Evolutionary conservation across 2,797 vertebrate genomes (phyloP), one percentile per base, ranked within the genome.

Genomic region (Cryptoprocta ferox): DNA sequence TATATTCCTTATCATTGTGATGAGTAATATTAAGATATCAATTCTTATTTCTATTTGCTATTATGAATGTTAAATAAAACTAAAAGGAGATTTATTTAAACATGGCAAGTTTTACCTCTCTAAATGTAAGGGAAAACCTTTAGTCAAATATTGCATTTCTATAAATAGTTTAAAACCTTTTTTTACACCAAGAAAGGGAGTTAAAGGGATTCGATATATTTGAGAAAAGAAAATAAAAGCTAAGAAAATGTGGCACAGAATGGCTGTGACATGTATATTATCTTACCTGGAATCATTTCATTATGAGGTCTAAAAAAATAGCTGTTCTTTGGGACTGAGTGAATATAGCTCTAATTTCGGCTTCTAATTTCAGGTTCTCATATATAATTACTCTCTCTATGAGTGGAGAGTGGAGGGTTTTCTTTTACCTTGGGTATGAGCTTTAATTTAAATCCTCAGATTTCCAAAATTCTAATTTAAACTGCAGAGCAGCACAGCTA

Each of bases 271-370:
- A 59, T 73, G 68, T 71, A 84, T 86, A 97, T 97, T 97, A 97
- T 97, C 96, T 97, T 97, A 98, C 97, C 97, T 98, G 97, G 95
- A 98, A 98, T 97, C 97, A 97, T 96, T 97, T 98, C 95, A 98
- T 98, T 97, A 98, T 37, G 56, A 95, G 88, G 87, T 79, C 93
- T 94, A 89, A 96, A 97, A 97, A 96, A 97, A 94, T 95, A 94
- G 73, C 95, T 96, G 87, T 95, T 97, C 92, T 96, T 95, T 96
- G 89, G 87, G 35, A n/a, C 89, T 81, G 88, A 95, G 89, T 95
- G 95, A 98, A 98, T 95, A 97, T 95, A 97, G 94, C 90, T 95
- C 96, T 97, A 98, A 98, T 97, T 98, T 98, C 87, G 80, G 95
- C 85, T 95, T 91, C 96, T 97, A 97, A 98, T 98, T 98, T 97